Conservation (phyloP, 2,797 vertebrate genomes). For the Australoheros facetus region DNA sequence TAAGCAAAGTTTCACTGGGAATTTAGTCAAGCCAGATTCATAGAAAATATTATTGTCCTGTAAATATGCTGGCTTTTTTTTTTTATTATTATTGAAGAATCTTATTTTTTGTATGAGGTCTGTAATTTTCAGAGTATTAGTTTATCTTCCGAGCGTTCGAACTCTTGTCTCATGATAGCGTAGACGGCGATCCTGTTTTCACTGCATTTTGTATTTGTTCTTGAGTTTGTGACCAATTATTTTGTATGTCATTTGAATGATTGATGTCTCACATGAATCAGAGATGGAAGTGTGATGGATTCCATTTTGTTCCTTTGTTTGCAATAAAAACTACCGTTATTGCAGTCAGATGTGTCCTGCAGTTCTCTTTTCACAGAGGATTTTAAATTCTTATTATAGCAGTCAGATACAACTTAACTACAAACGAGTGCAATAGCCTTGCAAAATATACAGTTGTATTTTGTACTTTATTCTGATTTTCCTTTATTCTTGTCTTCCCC, state of each 20-base stretch:
- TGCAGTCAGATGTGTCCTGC: conserved; percentile 56
- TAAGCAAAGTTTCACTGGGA: conserved; percentile 74
- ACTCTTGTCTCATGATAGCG: conserved; percentile 32
- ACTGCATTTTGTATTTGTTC: conserved; percentile 71
- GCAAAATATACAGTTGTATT: not conserved
- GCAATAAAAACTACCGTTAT: conserved; percentile 78
- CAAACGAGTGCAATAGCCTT: not conserved
- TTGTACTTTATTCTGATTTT: too few species aligned
- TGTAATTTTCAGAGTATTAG: conserved; percentile 73
- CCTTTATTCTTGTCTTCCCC: too few species aligned
- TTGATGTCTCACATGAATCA: conserved; percentile 71
- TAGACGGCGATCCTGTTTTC: conserved; percentile 57
- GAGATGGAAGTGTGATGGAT: conserved; percentile 66
- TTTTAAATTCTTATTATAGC: not conserved
- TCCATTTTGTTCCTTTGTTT: conserved; percentile 75
- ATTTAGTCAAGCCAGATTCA: conserved; percentile 72
- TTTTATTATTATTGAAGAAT: conserved; percentile 60
- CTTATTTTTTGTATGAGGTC: conserved; percentile 78
- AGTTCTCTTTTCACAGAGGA: conserved; percentile 30
- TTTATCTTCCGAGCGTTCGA: conserved; percentile 48
- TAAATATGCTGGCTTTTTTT: conserved; percentile 80
- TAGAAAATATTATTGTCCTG: conserved; percentile 81
- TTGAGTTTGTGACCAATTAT: conserved; percentile 70
- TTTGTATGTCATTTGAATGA: conserved; percentile 75
- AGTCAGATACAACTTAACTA: not conserved